Base-by-base conservation (phyloP, 1,140 invertebrate genomes). In the Drosophila leontia region DNA sequence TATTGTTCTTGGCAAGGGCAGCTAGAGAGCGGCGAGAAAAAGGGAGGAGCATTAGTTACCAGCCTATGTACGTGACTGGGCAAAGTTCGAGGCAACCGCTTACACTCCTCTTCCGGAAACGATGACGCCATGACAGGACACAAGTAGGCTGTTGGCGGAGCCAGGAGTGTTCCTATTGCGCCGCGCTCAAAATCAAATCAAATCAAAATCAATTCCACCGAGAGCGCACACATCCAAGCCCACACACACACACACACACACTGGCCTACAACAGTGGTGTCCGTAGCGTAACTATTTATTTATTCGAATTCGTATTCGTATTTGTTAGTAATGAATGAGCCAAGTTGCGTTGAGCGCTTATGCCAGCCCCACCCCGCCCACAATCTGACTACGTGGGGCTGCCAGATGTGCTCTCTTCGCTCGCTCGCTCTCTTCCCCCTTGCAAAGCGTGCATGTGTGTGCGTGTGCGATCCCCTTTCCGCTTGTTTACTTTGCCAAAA, bases 1-100 rank as follows among this genome's bases (percentile, higher is more conserved):
- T 94, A 42, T 96, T 96, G 55, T 86, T 93, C 60, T 93, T 93
- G 6, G 92, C 80, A 26, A 93, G 63, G 32, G 80, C 76, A 12
- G 91, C 91, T 93, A 50, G 70, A 69, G 23, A 15, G 47, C 34
- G 4, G 37, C 13, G 3, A 74, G 39, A 67, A 63, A 70, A 48
- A 58, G 56, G 17, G 42, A 42, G 44, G 29, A 69, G 50, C 56
- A 56, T 74, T 72, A 60, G 37, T 17, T 39, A 34, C 53, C 35
- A 56, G 53, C 53, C 53, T 39, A 39, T 56, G 8, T 82, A 85
- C 55, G 68, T 85, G 71, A 78, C 71, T 59, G 34, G 63, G 32
- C 50, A 64, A 63, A 77, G 64, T 63, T 56, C 37, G 23, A 29
- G 19, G 12, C 44, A 29, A n/a, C 45, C 41, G 17, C 84, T 87